Conservation (phyloP, 1,140 invertebrate genomes). For the Drosophila mauritiana region DNA sequence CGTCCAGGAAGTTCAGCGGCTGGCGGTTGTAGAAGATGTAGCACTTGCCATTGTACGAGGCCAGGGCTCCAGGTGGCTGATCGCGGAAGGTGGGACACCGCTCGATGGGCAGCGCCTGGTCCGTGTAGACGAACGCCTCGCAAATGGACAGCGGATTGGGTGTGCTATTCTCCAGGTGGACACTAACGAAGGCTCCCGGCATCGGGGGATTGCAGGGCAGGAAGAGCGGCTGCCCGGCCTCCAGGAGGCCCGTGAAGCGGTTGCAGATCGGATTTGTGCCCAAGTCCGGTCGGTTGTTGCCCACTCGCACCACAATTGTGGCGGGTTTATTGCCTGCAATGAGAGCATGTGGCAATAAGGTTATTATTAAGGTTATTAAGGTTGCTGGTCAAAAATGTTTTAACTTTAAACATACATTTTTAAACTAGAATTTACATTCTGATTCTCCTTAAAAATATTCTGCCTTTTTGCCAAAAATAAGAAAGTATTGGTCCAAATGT, state of each 20-base stretch:
- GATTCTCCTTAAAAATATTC: no score
- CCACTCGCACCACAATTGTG: constrained; percentile 95
- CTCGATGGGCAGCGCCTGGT: constrained; percentile 96
- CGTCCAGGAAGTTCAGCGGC: constrained; percentile 92
- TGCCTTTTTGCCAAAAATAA: no score
- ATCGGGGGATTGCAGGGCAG: constrained; percentile 97
- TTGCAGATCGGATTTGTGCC: constrained; percentile 97
- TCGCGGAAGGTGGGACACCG: constrained; percentile 96
- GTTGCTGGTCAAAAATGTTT: no score
- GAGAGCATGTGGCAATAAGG: not conserved
- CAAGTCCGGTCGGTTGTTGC: constrained; percentile 97
- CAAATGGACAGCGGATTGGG: constrained; percentile 94
- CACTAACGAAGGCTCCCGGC: constrained; percentile 97
- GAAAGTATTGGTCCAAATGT: no score
- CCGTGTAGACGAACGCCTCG: constrained; percentile 97
- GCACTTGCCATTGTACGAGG: constrained; percentile 98
- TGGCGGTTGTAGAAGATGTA: constrained; percentile 97
- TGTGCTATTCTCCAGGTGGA: constrained; percentile 92
- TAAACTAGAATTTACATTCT: no score
- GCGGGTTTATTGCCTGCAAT: constrained; percentile 88
- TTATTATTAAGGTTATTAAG: not conserved
- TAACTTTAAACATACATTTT: no score
- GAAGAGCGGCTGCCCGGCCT: constrained; percentile 96
- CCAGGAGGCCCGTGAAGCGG: constrained; percentile 92
- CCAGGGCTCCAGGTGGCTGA: constrained; percentile 95